A percentile compares a stretch with the other conserved stretches of the same genome.
These are phyloP conservation scores for Leucopsar rothschildi DNA, from an alignment of 2,113 vertebrate genomes.

Conservation along the genomic window DNA sequence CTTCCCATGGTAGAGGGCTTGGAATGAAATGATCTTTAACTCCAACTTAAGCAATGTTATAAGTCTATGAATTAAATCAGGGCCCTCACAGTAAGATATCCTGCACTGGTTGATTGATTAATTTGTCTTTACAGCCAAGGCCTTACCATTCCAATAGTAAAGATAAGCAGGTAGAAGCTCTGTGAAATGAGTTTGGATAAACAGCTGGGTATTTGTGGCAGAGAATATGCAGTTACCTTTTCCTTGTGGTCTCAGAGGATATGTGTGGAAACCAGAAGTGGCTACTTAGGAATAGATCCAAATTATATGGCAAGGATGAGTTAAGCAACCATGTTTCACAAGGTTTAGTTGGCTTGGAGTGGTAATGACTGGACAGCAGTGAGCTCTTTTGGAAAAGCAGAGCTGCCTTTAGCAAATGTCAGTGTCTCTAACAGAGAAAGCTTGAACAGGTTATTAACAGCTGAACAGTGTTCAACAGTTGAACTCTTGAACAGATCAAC, in stretches of 20 bases:
- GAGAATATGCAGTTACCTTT: not conserved
- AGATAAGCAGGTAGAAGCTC: not conserved
- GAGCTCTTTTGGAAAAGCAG: not conserved
- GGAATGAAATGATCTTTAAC: not conserved
- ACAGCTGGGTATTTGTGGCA: not conserved
- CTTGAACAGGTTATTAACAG: not conserved
- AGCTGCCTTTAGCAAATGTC: not conserved
- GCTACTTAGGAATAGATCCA: not conserved
- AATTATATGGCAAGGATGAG: not conserved
- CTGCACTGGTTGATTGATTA: not conserved
- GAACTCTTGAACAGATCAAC: no score
- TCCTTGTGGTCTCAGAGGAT: not conserved
- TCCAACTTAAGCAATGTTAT: not conserved
- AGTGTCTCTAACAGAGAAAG: not conserved
- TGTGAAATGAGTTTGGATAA: not conserved
- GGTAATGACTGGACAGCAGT: not conserved
- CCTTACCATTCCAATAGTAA: not conserved
- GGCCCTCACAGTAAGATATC: not conserved
- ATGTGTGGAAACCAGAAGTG: not conserved
- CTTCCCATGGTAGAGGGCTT: not conserved
- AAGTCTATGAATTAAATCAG: not conserved
- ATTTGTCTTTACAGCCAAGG: not conserved
- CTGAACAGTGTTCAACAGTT: no score
- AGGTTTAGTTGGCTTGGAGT: not conserved
- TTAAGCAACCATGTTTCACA: not conserved